These are phyloP conservation scores for Episyrphus balteatus DNA, from an alignment of 1,140 invertebrate species.

Conservation along the genomic window DNA sequence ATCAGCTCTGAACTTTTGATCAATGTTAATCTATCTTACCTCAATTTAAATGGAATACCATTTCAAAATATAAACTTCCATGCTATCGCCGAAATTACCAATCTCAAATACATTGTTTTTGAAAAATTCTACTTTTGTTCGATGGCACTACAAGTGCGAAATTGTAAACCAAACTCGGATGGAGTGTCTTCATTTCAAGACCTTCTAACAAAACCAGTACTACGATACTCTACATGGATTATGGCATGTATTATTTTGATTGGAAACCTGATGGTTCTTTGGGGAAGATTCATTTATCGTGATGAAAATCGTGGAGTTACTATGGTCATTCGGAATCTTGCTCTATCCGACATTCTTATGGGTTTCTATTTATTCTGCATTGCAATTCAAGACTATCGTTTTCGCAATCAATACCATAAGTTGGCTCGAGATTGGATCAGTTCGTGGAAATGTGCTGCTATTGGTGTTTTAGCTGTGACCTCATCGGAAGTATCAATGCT, in stretches of 20 bases:
- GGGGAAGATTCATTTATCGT: conserved; percentile 49
- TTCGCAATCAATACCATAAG: conserved; percentile 50
- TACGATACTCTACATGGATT: conserved; percentile 61
- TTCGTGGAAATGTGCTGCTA: conserved; percentile 52
- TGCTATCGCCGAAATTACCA: conserved; percentile 40
- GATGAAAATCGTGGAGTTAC: conserved; percentile 49
- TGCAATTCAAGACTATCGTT: conserved; percentile 52
- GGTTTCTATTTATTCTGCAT: conserved; percentile 65
- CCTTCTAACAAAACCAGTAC: conserved; percentile 48
- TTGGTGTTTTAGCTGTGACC: conserved; percentile 54
- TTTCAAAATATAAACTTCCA: conserved; percentile 43
- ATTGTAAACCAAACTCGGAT: conserved; percentile 56
- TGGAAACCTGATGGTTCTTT: conserved; percentile 58
- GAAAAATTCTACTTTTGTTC: conserved; percentile 60
- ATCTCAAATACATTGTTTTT: conserved; percentile 51
- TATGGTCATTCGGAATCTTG: conserved; percentile 59
- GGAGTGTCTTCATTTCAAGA: conserved; percentile 59
- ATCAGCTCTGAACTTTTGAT: conserved; percentile 17
- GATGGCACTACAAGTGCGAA: conserved; percentile 47
- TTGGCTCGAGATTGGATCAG: conserved; percentile 55
- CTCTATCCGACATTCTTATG: conserved; percentile 69
- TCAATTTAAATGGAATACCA: conserved; percentile 45
- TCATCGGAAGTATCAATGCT: conserved; percentile 65
- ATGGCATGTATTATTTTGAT: conserved; percentile 53
- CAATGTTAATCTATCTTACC: conserved; percentile 24